Base-by-base conservation (phyloP, 2,113 vertebrate genomes). In the Megaceryle torquata region DNA sequence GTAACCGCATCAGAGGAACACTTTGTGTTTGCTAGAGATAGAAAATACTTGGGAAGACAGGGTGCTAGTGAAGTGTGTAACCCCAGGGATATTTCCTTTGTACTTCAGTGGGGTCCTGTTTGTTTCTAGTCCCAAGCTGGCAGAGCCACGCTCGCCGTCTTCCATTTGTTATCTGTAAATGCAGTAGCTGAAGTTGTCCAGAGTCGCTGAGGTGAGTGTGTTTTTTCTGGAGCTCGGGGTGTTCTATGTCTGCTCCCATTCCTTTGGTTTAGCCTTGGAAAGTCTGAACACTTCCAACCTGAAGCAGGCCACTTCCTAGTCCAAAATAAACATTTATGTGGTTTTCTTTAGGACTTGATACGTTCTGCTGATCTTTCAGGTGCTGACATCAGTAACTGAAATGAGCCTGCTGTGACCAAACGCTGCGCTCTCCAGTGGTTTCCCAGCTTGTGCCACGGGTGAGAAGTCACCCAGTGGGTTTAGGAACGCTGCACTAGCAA, bases 361-460 rank as follows among this genome's bases (percentile, higher is more conserved):
- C 7, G 20, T 15, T 19, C 25, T 46, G 1, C 50, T 14, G 15
- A 2, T 25, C 43, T n/a, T 44, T 10, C 37, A 71, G 51, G 48
- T 70, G 69, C 37, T 37, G 37, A 37, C 37, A 37, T 61, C 8
- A 17, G 31, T 37, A 17, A 17, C 7, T 18, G 37, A 9, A 39
- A 22, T 31, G 6, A 26, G 25, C 28, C 59, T 31, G 51, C 51
- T 59, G 51, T 60, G 21, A 13, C 57, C 17, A 31, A 29, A 22
- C 16, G 1, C 15, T 44, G 11, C 3, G 0, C 39, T 59, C 14
- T 26, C 57, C 29, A 2, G 2, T 9, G 13, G 19, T 13, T 57
- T 70, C 35, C 77, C 43, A 41, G 31, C 63, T 31, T 24, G 59
- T 41, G 44, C 57, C 11, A 0, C 5, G 8, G 2, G 0, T 17